Base-by-base conservation (phyloP, 2,888 invertebrate species). In the Trileptium ribeirensis region DNA sequence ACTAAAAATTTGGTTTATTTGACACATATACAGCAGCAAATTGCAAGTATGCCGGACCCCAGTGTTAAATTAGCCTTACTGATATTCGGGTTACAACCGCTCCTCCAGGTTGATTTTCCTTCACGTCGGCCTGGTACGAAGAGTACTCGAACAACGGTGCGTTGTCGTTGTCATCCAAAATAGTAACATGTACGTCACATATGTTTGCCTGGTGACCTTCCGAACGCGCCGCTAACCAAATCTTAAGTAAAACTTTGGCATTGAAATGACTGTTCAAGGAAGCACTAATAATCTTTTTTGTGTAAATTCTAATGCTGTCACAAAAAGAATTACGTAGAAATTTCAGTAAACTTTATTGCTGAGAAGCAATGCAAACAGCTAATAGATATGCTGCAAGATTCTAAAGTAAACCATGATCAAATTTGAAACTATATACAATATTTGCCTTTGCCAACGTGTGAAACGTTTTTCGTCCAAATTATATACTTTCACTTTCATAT, bases 91-190 rank as follows among this genome's bases (percentile, higher is more conserved):
- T 91, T 0, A 96, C 94, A 86, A 51, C 51, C 51, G 24, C 51
- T 51, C 94, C 94, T 29, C 92, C 89, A 0, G 94, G 92, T 79
- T 93, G 90, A 89, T 97, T 96, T 91, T 97, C 97, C 84, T 92
- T 91, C 0, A 97, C 93, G 78, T 90, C 91, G 0, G 94, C 93
- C 85, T 92, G 92, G 88, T 95, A 95, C 81, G 93, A 93, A 87
- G 94, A 93, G 83, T 94, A 94, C 86, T 93, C 93, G 89, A 96
- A 97, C 86, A 93, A 93, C 0, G 97, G 97, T 85, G 93, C 93
- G 89, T 96, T 95, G 89, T 97, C 97, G 89, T 97, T 97, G 81
- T 95, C 94, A 89, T 97, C 97, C 90, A 95, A 94, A 8, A 97
- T 96, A 80, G 94, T 91, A 82, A 97, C 93, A 86, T 93, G 92